Conservation (phyloP, 2,113 vertebrate species). For the Tautogolabrus adspersus region DNA sequence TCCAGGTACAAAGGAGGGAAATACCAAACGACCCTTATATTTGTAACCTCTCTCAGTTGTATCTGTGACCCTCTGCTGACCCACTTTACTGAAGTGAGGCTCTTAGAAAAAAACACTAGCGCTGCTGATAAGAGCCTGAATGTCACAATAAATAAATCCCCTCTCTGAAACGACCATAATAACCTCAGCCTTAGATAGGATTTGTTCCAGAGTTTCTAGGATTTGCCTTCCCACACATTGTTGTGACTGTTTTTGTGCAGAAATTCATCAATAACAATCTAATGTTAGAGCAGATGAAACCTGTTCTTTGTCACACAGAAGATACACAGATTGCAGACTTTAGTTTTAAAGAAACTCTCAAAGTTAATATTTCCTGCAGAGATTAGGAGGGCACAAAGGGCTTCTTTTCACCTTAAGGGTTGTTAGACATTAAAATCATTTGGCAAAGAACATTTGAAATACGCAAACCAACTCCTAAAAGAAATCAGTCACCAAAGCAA, state of each 20-base stretch:
- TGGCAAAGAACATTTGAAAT: no score
- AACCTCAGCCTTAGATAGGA: neutral
- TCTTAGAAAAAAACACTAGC: constrained; percentile 35
- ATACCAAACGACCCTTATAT: constrained; percentile 24
- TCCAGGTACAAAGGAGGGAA: constrained; percentile 14
- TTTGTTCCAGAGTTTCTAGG: neutral
- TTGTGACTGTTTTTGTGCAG: neutral
- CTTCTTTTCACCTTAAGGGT: no score
- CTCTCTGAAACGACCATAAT: constrained; percentile 1
- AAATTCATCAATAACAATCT: no score
- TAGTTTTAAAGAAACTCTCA: no score
- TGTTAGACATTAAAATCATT: no score
- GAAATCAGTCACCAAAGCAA: no score
- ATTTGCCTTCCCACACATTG: neutral
- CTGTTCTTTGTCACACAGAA: no score
- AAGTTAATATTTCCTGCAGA: neutral
- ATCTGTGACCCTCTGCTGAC: constrained; percentile 59
- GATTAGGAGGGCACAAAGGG: neutral
- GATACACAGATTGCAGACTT: no score
- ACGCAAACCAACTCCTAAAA: no score
- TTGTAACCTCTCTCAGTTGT: constrained; percentile 22
- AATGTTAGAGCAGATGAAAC: no score
- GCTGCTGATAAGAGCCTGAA: constrained; percentile 52
- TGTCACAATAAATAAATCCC: constrained; percentile 54
- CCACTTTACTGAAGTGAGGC: constrained; percentile 49